These are phyloP conservation scores for Lochmaea crataegi DNA, from an alignment of 2,888 invertebrate species.

Conservation along the genomic window DNA sequence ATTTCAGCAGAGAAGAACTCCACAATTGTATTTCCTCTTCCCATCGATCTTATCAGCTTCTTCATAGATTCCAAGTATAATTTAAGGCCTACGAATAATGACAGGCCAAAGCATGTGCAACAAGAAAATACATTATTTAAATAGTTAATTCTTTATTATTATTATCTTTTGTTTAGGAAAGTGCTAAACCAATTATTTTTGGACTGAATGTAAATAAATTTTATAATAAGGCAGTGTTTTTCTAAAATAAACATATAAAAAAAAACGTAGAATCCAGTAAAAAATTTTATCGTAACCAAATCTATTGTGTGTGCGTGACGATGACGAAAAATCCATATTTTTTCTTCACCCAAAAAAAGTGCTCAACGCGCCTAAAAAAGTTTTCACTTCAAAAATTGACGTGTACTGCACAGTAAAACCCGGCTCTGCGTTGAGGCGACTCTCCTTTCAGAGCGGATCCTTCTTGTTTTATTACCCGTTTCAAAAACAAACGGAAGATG, in stretches of 20 bases:
- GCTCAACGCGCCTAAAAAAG: too few relatives aligned
- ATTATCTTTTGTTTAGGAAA: background rate
- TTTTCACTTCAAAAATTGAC: too few relatives aligned
- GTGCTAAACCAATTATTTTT: background rate
- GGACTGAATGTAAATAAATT: background rate
- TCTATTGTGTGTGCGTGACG: too few relatives aligned
- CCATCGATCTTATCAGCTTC: slow-evolving; percentile 77
- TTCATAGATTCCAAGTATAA: slow-evolving; percentile 13
- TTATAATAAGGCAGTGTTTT: background rate
- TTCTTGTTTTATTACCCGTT: too few relatives aligned
- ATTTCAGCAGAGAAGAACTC: slow-evolving; percentile 96
- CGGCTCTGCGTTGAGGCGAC: too few relatives aligned
- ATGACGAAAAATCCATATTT: too few relatives aligned
- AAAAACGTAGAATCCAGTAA: too few relatives aligned
- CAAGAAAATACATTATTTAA: background rate
- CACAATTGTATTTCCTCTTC: slow-evolving; percentile 93
- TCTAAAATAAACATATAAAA: background rate
- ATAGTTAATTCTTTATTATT: background rate
- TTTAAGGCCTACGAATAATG: background rate
- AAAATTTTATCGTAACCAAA: too few relatives aligned
- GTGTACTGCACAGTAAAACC: too few relatives aligned
- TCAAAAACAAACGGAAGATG: too few relatives aligned
- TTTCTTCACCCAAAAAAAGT: too few relatives aligned
- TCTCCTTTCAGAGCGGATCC: too few relatives aligned
- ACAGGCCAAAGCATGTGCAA: background rate